Conservation (phyloP, 1,140 invertebrate species). For the Aphelinus atriplicis region DNA sequence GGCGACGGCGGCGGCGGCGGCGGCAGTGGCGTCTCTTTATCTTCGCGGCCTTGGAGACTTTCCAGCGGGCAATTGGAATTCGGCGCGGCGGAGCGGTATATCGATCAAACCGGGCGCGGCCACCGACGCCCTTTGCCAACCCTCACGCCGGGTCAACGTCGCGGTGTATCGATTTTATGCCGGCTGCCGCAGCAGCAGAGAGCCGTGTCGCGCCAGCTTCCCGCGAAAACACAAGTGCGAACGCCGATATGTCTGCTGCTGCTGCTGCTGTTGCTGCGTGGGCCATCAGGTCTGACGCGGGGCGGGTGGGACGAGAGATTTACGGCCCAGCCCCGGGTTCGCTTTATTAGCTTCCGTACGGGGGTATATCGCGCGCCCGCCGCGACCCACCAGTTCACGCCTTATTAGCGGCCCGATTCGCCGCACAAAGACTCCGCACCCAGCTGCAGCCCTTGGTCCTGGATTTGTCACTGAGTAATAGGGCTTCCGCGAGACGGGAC, state of each 20-base stretch:
- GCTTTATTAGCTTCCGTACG: neutral
- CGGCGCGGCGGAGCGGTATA: neutral
- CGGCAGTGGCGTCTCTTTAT: too few relatives aligned
- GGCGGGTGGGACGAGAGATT: neutral
- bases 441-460: too few relatives aligned
- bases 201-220: neutral
- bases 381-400: neutral
- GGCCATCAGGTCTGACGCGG: neutral
- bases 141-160: neutral
- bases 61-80: conserved; percentile 8
- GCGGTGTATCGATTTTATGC: neutral
- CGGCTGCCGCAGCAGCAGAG: neutral
- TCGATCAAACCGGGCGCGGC: conserved; percentile 4
- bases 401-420: neutral
- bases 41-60: neutral
- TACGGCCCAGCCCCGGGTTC: neutral
- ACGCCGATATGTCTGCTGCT: neutral
- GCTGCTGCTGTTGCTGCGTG: neutral
- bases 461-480: too few relatives aligned
- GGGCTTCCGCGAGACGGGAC: too few relatives aligned
- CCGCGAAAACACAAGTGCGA: too few relatives aligned
- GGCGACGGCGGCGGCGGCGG: neutral
- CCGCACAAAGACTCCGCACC: too few relatives aligned
- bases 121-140: conserved; percentile 7
- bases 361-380: neutral